Percentiles rank a stretch among this genome's conserved stretches.
Evolutionary conservation across 2,113 vertebrate genomes (phyloP).

Genomic region (Neotragus moschatus): DNA sequence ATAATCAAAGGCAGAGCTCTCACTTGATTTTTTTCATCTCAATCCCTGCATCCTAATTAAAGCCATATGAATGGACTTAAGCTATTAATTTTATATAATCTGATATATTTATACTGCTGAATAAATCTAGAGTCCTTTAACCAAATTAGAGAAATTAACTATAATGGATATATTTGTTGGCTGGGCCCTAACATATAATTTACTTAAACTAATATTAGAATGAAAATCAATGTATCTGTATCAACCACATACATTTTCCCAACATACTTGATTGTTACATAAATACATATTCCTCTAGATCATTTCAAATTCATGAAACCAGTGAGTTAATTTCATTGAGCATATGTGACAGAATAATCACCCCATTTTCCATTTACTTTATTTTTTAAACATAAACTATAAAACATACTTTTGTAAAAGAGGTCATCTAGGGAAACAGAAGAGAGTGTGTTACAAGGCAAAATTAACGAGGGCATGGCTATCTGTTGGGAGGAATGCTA

Average conservation of each 20-base stretch:
- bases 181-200: slow-evolving; percentile 76
- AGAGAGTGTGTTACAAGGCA: slow-evolving; percentile 10
- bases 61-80: slow-evolving; percentile 79
- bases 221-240: slow-evolving; percentile 72
- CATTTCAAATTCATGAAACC: slow-evolving; percentile 68
- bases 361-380: not conserved
- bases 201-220: slow-evolving; percentile 77
- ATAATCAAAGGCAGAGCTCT: slow-evolving; percentile 78
- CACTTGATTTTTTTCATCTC: slow-evolving; percentile 49
- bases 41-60: slow-evolving; percentile 76
- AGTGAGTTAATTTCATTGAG: slow-evolving; percentile 67
- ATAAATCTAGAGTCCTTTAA: slow-evolving; percentile 74
- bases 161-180: slow-evolving; percentile 80
- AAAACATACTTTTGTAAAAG: slow-evolving; percentile 26
- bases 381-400: slow-evolving; percentile 15
- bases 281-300: slow-evolving; percentile 73
- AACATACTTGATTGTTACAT: slow-evolving; percentile 72
- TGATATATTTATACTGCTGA: slow-evolving; percentile 75
- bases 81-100: slow-evolving; percentile 82
- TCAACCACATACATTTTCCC: slow-evolving; percentile 76
- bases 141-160: slow-evolving; percentile 79
- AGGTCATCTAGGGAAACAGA: not conserved
- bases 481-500: not conserved
- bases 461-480: slow-evolving; percentile 1
- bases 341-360: slow-evolving; percentile 64